phyloP scores from a whole-genome alignment of 1,140 invertebrate species.

The Lerema accius region DNA sequence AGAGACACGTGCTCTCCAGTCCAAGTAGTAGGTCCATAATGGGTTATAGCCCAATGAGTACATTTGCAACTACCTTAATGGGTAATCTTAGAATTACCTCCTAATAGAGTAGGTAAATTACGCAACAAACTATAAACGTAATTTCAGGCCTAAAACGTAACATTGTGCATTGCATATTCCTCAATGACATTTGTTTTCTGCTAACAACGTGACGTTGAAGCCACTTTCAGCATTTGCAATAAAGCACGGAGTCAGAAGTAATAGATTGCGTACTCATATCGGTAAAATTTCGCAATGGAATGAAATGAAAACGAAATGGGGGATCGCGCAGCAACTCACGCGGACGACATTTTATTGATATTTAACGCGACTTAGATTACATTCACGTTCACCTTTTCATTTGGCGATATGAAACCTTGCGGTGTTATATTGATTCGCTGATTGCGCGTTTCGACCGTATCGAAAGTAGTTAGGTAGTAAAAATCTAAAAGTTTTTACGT shows the following conservation, averaged over 20 bases:
- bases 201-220: not conserved
- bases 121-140: no score
- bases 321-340: constrained; percentile 6
- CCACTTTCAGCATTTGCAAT: not conserved
- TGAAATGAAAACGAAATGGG: constrained; percentile 14
- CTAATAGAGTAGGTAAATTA: no score
- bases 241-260: not conserved
- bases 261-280: not conserved
- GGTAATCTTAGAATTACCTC: no score
- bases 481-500: not conserved
- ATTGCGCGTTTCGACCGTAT: not conserved
- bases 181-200: no score
- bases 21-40: no score
- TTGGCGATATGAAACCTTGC: not conserved
- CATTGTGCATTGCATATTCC: no score
- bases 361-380: constrained; percentile 5
- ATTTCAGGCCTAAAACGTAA: no score
- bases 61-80: no score
- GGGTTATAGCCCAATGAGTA: no score
- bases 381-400: constrained; percentile 3
- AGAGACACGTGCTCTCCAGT: no score
- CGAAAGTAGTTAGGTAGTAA: constrained; percentile 1
- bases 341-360: constrained; percentile 14
- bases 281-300: not conserved
- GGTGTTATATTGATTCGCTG: not conserved